Conservation (phyloP, 2,888 invertebrate genomes). For the Latrodectus hesperus region DNA sequence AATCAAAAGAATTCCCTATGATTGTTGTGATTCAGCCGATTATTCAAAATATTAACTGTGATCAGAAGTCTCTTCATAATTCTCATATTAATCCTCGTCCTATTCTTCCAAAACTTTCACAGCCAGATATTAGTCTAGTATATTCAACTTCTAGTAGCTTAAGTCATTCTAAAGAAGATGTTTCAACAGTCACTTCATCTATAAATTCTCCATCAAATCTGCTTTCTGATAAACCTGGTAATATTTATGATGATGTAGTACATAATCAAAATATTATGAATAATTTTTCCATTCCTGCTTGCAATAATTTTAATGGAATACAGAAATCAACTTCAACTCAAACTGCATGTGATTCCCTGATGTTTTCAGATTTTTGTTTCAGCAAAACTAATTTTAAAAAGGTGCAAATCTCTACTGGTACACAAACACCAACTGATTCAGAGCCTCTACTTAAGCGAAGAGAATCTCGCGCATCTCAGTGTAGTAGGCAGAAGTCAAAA, state of each 20-base stretch:
- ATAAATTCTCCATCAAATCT: neutral
- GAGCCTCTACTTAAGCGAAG: constrained; percentile 10
- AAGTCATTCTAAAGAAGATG: neutral
- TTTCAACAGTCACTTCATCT: neutral
- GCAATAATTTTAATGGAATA: neutral
- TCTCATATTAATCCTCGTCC: constrained; percentile 19
- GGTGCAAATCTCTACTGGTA: constrained; percentile 15
- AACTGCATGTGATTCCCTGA: constrained; percentile 2
- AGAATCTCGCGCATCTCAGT: constrained; percentile 62
- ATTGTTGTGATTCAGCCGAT: constrained; percentile 51
- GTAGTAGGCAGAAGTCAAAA: constrained; percentile 32
- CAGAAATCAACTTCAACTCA: constrained; percentile 31
- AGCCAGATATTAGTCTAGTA: neutral
- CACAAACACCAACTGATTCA: constrained; percentile 31
- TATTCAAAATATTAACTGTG: constrained; percentile 42
- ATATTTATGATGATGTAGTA: neutral
- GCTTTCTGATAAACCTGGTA: neutral
- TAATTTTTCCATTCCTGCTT: neutral
- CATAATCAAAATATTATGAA: neutral
- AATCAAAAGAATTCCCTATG: constrained; percentile 23
- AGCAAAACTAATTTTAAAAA: neutral
- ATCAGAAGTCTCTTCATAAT: constrained; percentile 23
- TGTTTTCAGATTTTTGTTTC: neutral
- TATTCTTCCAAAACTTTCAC: constrained; percentile 47
- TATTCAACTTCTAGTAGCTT: no score